These are phyloP conservation scores for Coreoperca whiteheadi DNA, from an alignment of 2,113 vertebrate species.

Conservation along the genomic window DNA sequence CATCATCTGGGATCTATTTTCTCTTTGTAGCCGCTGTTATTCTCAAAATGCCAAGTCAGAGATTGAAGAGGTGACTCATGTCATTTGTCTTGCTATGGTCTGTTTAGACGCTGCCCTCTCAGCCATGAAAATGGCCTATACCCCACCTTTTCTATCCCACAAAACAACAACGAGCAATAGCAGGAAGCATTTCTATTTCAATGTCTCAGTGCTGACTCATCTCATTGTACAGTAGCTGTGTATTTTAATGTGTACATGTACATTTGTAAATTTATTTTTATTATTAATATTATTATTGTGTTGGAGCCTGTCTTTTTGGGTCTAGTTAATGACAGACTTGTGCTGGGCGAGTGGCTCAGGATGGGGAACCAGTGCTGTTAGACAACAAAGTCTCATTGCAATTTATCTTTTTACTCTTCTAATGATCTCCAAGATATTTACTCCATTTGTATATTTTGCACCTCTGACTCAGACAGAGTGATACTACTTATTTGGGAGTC, in stretches of 20 bases:
- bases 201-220: conserved; percentile 53
- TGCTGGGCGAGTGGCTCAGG: conserved; percentile 5
- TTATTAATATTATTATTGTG: conserved; percentile 72
- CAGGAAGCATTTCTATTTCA: conserved; percentile 57
- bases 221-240: conserved; percentile 70
- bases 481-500: conserved; percentile 15
- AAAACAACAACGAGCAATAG: conserved; percentile 61
- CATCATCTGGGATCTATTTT: conserved; percentile 87
- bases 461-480: conserved; percentile 31
- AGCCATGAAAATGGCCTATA: conserved; percentile 75
- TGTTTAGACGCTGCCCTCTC: conserved; percentile 78
- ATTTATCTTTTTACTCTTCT: conserved; percentile 32
- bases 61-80: conserved; percentile 85
- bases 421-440: conserved; percentile 58
- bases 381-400: conserved; percentile 13
- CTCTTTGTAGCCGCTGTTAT: conserved; percentile 85
- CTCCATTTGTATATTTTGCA: conserved; percentile 50
- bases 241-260: conserved; percentile 75
- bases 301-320: conserved; percentile 38
- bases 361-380: conserved; percentile 39
- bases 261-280: conserved; percentile 71
- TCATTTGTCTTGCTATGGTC: conserved; percentile 78
- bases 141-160: conserved; percentile 61
- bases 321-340: conserved; percentile 41
- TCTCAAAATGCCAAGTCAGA: conserved; percentile 85